phyloP scores from a whole-genome alignment of 2,888 invertebrate genomes.

The Stegana nigrithorax region DNA sequence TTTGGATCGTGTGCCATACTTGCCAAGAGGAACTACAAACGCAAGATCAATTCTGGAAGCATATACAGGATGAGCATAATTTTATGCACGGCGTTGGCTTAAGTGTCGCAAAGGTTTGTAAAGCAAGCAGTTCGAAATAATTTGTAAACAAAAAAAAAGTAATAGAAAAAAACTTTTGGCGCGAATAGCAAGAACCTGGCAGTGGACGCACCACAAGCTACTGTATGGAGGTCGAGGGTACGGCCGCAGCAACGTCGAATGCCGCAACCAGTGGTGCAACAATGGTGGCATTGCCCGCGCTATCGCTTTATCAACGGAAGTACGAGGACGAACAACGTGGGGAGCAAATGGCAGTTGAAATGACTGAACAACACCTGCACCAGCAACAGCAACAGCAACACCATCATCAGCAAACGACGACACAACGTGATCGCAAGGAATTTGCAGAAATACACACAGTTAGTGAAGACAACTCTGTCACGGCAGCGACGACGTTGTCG shows the following conservation, averaged over 20 bases:
- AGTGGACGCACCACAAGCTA: conserved; percentile 46
- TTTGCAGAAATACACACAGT: conserved; percentile 55
- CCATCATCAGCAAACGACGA: conserved; percentile 38
- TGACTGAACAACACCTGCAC: conserved; percentile 38
- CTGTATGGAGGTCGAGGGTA: conserved; percentile 55
- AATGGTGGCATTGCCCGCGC: conserved; percentile 47
- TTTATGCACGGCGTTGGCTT: conserved; percentile 53
- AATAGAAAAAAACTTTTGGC: too few species aligned
- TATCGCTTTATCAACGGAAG: conserved; percentile 48
- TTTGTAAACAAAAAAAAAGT: too few species aligned
- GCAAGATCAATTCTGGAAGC: conserved; percentile 64
- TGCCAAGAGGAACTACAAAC: conserved; percentile 64
- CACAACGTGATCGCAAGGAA: conserved; percentile 54
- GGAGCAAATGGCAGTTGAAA: conserved; percentile 37
- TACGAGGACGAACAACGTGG: conserved; percentile 56
- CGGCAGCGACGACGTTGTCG: conserved; percentile 22
- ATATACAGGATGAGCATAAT: conserved; percentile 64
- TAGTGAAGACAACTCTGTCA: conserved; percentile 38
- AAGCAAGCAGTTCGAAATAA: background rate
- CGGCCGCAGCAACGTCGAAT: conserved; percentile 31
- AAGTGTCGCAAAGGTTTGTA: conserved; percentile 48
- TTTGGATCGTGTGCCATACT: conserved; percentile 63
- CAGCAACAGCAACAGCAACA: conserved; percentile 21
- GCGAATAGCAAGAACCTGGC: background rate
- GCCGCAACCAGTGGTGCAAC: conserved; percentile 34